Conservation (phyloP, 2,888 invertebrate species). For the Anthophora plumipes region DNA sequence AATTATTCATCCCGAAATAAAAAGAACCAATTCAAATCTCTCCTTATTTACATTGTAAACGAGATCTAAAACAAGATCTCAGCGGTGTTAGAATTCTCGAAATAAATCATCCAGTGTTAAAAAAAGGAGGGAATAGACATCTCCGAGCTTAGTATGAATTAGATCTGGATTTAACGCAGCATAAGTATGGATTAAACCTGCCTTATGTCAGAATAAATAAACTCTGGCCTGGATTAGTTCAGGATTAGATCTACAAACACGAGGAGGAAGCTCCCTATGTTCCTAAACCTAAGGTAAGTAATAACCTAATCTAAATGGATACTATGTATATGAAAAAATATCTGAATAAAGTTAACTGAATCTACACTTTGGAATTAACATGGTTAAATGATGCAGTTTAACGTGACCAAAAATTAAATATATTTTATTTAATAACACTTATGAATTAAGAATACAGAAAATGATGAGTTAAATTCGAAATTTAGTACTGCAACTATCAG, state of each 20-base stretch:
- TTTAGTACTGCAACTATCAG: too few relatives aligned
- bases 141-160: not conserved
- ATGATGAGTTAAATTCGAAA: too few relatives aligned
- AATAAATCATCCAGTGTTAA: not conserved
- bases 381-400: too few relatives aligned
- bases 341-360: not conserved
- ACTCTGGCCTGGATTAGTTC: not conserved
- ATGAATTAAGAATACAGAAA: too few relatives aligned
- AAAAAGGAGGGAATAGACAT: not conserved
- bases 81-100: not conserved
- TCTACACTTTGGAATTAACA: not conserved
- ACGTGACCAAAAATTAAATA: too few relatives aligned
- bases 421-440: too few relatives aligned
- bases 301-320: not conserved
- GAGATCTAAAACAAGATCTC: too few relatives aligned
- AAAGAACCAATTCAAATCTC: not conserved
- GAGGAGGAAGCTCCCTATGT: not conserved
- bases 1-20: too few relatives aligned
- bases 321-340: not conserved
- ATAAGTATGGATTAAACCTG: slow-evolving; percentile 15
- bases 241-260: slow-evolving; percentile 25
- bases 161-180: not conserved
- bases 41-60: not conserved
- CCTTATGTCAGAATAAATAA: slow-evolving; percentile 18
- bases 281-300: slow-evolving; percentile 7